Percentiles rank a stretch among this genome's conserved stretches.
Conservation (phyloP, 2,888 invertebrate genomes). For the Pandemis cinnamomeana region DNA sequence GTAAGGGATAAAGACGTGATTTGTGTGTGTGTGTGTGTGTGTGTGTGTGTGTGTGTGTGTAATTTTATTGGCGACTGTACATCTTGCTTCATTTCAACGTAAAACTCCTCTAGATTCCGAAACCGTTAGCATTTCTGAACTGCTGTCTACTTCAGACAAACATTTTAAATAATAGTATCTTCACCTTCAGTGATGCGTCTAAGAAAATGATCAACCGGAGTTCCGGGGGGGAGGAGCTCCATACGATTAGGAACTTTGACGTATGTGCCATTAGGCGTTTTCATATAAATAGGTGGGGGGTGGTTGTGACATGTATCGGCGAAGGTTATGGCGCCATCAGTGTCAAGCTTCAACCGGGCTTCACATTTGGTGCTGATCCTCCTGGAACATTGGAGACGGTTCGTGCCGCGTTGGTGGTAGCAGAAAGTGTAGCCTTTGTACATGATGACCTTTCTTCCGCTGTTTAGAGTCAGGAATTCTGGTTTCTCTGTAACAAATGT, state of each 20-base stretch:
- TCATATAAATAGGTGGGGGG: conserved; percentile 43
- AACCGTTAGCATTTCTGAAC: neutral
- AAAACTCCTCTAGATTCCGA: neutral
- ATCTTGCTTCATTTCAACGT: neutral
- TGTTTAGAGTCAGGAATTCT: conserved; percentile 18
- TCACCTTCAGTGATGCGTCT: conserved; percentile 5
- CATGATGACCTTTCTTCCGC: conserved; percentile 37
- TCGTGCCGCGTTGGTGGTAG: conserved; percentile 29
- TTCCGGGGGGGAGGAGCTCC: conserved; percentile 3
- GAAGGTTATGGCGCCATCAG: conserved; percentile 33
- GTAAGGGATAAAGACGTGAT: too few species aligned
- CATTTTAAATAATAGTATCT: conserved; percentile 16
- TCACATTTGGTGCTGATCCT: conserved; percentile 33
- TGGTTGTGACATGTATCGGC: conserved; percentile 43
- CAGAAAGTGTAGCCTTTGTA: conserved; percentile 43
- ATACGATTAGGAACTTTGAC: conserved; percentile 16
- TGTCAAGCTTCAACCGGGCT: conserved; percentile 37
- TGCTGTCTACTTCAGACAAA: neutral
- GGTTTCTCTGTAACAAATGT: conserved; percentile 20
- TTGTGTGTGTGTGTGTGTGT: too few species aligned
- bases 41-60: too few species aligned
- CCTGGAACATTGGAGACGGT: conserved; percentile 39
- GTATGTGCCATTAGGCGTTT: conserved; percentile 18
- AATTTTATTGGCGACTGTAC: neutral
- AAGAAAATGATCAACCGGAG: conserved; percentile 14